These are phyloP conservation scores for Astyanax mexicanus DNA, from an alignment of 2,797 vertebrate genomes.

Conservation along the genomic window DNA sequence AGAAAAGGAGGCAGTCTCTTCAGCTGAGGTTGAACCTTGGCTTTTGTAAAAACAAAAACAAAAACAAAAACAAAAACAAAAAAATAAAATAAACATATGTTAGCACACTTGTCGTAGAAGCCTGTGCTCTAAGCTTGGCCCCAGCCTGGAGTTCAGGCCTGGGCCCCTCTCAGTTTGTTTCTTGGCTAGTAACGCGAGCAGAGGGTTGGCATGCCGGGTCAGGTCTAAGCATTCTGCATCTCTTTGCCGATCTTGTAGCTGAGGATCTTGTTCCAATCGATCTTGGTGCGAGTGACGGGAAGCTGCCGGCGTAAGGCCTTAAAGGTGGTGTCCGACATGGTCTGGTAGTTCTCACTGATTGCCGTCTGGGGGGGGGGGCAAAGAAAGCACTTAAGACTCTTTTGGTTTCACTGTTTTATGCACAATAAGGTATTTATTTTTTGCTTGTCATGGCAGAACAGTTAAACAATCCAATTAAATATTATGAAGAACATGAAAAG, in stretches of 20 bases:
- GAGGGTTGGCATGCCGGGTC: conserved; percentile 54
- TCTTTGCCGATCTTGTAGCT: conserved; percentile 99
- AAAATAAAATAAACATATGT: conserved; percentile 32
- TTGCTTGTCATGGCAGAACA: background rate
- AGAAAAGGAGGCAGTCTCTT: conserved; percentile 60
- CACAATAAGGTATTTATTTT: background rate
- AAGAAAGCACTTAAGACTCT: conserved; percentile 11
- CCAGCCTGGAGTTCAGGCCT: conserved; percentile 32
- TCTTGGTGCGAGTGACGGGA: conserved; percentile 95
- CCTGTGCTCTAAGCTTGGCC: conserved; percentile 32
- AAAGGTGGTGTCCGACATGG: conserved; percentile 98
- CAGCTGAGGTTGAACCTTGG: conserved; percentile 60
- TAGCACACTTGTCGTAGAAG: conserved; percentile 49
- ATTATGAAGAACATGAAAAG: background rate
- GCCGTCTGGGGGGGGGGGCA: conserved; percentile 81
- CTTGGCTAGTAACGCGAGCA: conserved; percentile 59
- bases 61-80: conserved; percentile 14
- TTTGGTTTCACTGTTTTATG: background rate
- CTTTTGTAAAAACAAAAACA: conserved; percentile 41
- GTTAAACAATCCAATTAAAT: background rate
- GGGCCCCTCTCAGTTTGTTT: conserved; percentile 40
- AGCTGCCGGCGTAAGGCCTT: conserved; percentile 96
- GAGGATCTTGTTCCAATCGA: conserved; percentile 99
- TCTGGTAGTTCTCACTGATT: conserved; percentile 97
- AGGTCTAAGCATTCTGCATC: conserved; percentile 90